These are phyloP conservation scores for Xestia c-nigrum DNA, from an alignment of 2,888 invertebrate genomes.

Conservation along the genomic window DNA sequence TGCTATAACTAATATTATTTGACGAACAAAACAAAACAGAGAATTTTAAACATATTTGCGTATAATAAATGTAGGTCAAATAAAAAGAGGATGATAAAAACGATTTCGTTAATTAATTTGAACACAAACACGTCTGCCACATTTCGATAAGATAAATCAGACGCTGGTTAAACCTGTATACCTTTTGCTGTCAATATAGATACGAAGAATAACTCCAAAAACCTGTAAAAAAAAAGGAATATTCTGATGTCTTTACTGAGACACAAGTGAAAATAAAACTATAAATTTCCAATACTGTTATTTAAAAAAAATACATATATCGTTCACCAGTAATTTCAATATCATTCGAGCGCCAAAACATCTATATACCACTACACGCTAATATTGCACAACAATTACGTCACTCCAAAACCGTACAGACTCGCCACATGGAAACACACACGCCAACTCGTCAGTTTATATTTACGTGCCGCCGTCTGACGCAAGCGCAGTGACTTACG, in stretches of 20 bases:
- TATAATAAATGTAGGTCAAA: background rate
- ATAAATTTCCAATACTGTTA: background rate
- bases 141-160: background rate
- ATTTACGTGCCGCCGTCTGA: constrained; percentile 71
- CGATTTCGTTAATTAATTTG: no score
- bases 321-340: background rate
- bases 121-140: background rate
- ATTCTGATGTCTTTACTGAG: background rate
- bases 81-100: no score
- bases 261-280: background rate
- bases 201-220: background rate
- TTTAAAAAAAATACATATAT: background rate
- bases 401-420: constrained; percentile 2
- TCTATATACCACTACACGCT: background rate
- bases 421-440: constrained; percentile 64
- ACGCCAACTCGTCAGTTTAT: constrained; percentile 66
- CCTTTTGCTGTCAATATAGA: background rate
- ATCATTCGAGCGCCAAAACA: background rate
- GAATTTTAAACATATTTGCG: background rate
- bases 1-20: background rate
- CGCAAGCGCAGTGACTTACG: constrained; percentile 80
- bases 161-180: background rate
- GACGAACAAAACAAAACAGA: background rate
- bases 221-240: background rate
- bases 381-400: constrained; percentile 2